Percentiles rank a stretch among this genome's conserved stretches.
These are phyloP conservation scores for Liposcelis brunnea DNA, from an alignment of 2,888 invertebrate species.

Conservation along the genomic window DNA sequence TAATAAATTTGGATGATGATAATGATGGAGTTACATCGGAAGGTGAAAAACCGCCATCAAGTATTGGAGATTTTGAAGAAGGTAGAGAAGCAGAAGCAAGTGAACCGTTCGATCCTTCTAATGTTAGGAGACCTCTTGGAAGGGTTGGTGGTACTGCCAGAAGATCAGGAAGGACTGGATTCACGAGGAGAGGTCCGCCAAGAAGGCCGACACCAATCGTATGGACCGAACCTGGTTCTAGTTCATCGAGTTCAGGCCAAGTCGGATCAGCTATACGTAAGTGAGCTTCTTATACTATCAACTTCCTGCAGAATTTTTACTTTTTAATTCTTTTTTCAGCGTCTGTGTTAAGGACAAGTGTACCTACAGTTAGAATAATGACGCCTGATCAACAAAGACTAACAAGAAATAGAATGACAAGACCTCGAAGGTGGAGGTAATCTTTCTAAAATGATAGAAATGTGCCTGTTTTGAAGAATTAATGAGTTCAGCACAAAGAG, in stretches of 20 bases:
- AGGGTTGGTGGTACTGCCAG: conserved; percentile 17
- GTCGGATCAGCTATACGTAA: too few relatives aligned
- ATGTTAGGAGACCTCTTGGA: conserved; percentile 20
- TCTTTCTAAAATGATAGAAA: too few relatives aligned
- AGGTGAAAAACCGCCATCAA: conserved; percentile 36
- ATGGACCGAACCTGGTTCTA: conserved; percentile 29
- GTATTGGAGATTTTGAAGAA: conserved; percentile 37
- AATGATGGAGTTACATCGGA: conserved; percentile 38
- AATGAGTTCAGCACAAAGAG: too few relatives aligned
- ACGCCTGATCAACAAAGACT: too few relatives aligned
- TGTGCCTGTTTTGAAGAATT: too few relatives aligned
- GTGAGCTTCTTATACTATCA: too few relatives aligned
- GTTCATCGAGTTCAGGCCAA: background rate
- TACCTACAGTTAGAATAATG: too few relatives aligned
- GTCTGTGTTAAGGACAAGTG: too few relatives aligned
- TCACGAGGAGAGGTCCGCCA: conserved; percentile 21
- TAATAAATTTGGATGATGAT: conserved; percentile 9
- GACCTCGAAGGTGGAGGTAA: too few relatives aligned
- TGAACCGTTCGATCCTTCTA: conserved; percentile 25
- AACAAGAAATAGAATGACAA: too few relatives aligned
- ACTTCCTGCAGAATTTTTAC: too few relatives aligned
- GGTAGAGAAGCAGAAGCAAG: conserved; percentile 68
- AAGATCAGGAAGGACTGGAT: conserved; percentile 20
- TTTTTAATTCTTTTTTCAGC: too few relatives aligned
- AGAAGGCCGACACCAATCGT: conserved; percentile 43